A percentile compares a stretch with the other conserved stretches of the same genome.
Conservation (phyloP, 2,888 invertebrate species). For the Cloeon dipterum region DNA sequence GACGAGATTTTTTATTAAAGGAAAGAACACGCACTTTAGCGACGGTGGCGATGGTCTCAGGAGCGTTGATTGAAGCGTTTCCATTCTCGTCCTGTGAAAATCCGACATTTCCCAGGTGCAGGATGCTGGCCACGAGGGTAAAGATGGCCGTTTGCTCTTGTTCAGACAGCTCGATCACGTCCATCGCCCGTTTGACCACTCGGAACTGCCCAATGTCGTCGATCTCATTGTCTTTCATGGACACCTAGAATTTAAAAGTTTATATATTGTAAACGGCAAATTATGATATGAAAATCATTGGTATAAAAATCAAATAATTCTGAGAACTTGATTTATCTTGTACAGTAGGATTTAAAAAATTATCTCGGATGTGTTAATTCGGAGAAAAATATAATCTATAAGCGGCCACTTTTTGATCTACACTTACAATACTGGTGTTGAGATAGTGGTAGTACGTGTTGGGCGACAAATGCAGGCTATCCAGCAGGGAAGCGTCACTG, state of each 20-base stretch:
- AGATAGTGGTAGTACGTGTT: slow-evolving; percentile 61
- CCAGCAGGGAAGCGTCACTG: slow-evolving; percentile 37
- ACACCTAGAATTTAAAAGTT: too few species aligned
- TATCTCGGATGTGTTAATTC: too few species aligned
- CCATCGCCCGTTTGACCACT: slow-evolving; percentile 46
- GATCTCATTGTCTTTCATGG: slow-evolving; percentile 15
- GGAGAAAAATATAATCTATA: too few species aligned
- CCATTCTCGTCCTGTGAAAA: slow-evolving; percentile 47
- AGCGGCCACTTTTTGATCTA: too few species aligned
- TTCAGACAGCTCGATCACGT: slow-evolving; percentile 47
- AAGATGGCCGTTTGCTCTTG: slow-evolving; percentile 54
- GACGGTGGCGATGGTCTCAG: slow-evolving; percentile 36
- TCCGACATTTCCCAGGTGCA: slow-evolving; percentile 70
- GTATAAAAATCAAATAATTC: not conserved
- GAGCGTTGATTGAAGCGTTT: slow-evolving; percentile 38
- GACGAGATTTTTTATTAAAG: not conserved
- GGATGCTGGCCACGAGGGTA: slow-evolving; percentile 56
- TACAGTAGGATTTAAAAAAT: too few species aligned
- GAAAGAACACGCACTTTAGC: slow-evolving; percentile 30
- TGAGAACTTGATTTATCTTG: too few species aligned
- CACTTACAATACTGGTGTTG: slow-evolving; percentile 48
- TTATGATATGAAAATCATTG: slow-evolving; percentile 6
- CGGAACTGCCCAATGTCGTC: slow-evolving; percentile 45
- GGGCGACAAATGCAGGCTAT: slow-evolving; percentile 38
- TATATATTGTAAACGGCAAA: too few species aligned